Evolutionary conservation across 92 coral and sea anemone species (phyloP).

Genomic region (Zoanthus sociatus): DNA sequence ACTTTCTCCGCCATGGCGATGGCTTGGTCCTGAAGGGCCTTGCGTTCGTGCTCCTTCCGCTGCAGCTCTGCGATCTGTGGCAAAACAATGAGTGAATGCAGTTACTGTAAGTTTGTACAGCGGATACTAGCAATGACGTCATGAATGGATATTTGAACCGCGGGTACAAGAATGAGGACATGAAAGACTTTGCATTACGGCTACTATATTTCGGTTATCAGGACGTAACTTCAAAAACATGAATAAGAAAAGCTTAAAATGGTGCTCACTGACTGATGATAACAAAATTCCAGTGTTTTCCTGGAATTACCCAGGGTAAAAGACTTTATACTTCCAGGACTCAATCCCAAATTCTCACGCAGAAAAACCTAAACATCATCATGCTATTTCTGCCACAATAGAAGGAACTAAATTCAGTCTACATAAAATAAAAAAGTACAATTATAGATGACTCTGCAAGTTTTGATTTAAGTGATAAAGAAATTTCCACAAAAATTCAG

Average conservation of each 20-base stretch:
- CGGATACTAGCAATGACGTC: background rate
- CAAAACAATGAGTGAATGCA: background rate
- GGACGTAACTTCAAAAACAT: background rate
- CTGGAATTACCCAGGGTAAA: too few species aligned
- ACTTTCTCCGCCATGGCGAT: constrained; percentile 93
- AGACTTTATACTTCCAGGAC: too few species aligned
- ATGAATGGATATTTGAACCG: background rate
- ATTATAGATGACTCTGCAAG: too few species aligned
- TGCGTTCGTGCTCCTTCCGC: constrained; percentile 94
- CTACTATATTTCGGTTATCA: background rate
- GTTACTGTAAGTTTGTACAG: background rate
- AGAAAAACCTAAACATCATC: too few species aligned
- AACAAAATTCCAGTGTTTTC: too few species aligned
- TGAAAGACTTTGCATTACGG: background rate
- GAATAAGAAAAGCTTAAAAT: background rate
- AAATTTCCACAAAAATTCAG: too few species aligned
- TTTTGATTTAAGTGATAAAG: too few species aligned
- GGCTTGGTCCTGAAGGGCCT: constrained; percentile 89
- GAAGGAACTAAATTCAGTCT: too few species aligned
- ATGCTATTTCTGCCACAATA: too few species aligned
- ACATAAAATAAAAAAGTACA: too few species aligned
- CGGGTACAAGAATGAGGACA: background rate
- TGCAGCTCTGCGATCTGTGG: constrained; percentile 88
- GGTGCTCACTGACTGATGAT: too few species aligned
- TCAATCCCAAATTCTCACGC: too few species aligned